phyloP scores from a whole-genome alignment of 2,113 vertebrate species.

The Solea solea region DNA sequence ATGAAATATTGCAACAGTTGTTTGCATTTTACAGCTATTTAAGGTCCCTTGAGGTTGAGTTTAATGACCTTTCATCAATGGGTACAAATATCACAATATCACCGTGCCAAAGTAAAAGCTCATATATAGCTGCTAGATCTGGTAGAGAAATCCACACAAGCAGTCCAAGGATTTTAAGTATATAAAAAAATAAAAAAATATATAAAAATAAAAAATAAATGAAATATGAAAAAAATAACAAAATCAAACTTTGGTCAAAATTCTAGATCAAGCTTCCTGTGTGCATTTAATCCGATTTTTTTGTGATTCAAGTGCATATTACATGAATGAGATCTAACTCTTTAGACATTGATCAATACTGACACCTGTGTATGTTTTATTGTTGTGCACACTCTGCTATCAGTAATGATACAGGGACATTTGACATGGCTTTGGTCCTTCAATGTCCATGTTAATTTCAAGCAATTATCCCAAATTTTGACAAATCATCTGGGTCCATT shows the following conservation, averaged over 20 bases:
- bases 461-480: constrained; percentile 63
- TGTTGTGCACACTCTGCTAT: constrained; percentile 24
- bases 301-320: background rate
- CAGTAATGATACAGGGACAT: constrained; percentile 36
- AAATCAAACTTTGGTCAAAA: too few relatives aligned
- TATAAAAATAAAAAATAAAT: background rate
- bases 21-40: background rate
- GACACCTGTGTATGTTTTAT: constrained; percentile 8
- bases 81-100: background rate
- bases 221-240: too few relatives aligned
- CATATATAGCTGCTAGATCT: background rate
- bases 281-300: too few relatives aligned
- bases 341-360: background rate
- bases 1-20: background rate
- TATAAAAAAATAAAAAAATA: background rate
- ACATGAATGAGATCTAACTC: background rate
- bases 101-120: background rate
- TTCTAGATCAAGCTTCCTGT: too few relatives aligned
- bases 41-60: background rate
- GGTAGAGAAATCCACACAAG: background rate
- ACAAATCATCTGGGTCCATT: constrained; percentile 51
- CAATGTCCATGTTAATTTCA: constrained; percentile 63
- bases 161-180: background rate
- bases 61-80: background rate
- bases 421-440: constrained; percentile 42